Evolutionary conservation across 64 coral and sea anemone genomes (phyloP), one percentile per base, ranked within the genome.

Genomic region (Pachyseris speciosa): DNA sequence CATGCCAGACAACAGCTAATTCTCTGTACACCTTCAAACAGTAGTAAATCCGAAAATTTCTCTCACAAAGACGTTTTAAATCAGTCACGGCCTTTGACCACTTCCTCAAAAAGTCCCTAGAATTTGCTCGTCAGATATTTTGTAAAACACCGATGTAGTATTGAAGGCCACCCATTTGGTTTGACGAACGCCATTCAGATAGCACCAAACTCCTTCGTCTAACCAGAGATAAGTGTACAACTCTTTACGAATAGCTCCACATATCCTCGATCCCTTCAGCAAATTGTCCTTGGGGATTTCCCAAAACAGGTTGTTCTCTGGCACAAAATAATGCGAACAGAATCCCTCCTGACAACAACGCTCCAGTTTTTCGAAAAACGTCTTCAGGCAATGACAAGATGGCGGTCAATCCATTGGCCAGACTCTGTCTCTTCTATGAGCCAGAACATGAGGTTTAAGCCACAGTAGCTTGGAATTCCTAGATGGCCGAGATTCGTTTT

Each of bases 21-120:
- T 69, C 65, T 33, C 65, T 69, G 13, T 69, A 69, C 65, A 69
- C 65, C 32, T 69, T 69, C 32, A 69, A 69, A 37, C 65, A 37
- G 65, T 69, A 69, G 36, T 69, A 69, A 69, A 69, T 69, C 15
- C 65, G 65, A 33, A 69, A 69, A 69, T 37, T 69, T 69, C 65
- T 69, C 65, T 69, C 65, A 31, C 65, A 69, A 33, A 37, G 32
- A 28, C 28, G 65, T 33, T 69, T 29, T 10, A 69, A 69, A 16
- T 69, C 31, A 16, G 65, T 15, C 16, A 69, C 28, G 65, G 65
- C 65, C 65, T 37, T 29, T 37, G 65, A 69, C 10, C 65, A 69
- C 30, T 37, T 69, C 27, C 36, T 37, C 29, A 69, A 69, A 33
- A 69, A 69, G 13, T 69, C 65, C 65, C 11, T 37, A 69, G 30